phyloP scores from a whole-genome alignment of 2,888 invertebrate genomes.

The Lithophane leautieri region DNA sequence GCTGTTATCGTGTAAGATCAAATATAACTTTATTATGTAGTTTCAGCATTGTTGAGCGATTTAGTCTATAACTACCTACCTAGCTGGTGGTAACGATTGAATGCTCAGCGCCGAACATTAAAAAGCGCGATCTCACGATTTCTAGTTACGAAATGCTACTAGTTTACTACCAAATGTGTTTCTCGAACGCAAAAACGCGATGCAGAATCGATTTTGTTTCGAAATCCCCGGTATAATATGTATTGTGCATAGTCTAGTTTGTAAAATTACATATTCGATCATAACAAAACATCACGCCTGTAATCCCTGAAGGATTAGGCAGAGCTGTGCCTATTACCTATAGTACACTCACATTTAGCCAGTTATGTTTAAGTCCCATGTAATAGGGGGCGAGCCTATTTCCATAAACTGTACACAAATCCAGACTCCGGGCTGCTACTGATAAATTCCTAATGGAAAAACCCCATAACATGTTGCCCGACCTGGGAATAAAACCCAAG shows the following conservation, averaged over 20 bases:
- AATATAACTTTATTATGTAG: conserved; percentile 34
- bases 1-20: conserved; percentile 25
- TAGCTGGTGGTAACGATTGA: conserved; percentile 58
- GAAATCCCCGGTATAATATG: conserved; percentile 12
- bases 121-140: conserved; percentile 55
- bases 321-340: not conserved
- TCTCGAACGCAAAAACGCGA: conserved; percentile 33
- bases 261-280: not conserved
- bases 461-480: not conserved
- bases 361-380: not conserved
- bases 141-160: conserved; percentile 50
- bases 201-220: conserved; percentile 21
- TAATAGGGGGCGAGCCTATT: not conserved
- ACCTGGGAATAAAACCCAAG: too few species aligned
- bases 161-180: conserved; percentile 43
- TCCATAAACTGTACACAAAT: not conserved
- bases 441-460: not conserved
- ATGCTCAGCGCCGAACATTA: conserved; percentile 46
- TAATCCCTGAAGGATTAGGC: not conserved
- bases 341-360: not conserved
- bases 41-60: conserved; percentile 16
- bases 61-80: conserved; percentile 18
- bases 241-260: not conserved
- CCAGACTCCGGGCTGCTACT: not conserved
- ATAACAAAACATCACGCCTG: not conserved